Conservation (phyloP, 92 coral and sea anemone genomes). For the Siderastrea siderea region DNA sequence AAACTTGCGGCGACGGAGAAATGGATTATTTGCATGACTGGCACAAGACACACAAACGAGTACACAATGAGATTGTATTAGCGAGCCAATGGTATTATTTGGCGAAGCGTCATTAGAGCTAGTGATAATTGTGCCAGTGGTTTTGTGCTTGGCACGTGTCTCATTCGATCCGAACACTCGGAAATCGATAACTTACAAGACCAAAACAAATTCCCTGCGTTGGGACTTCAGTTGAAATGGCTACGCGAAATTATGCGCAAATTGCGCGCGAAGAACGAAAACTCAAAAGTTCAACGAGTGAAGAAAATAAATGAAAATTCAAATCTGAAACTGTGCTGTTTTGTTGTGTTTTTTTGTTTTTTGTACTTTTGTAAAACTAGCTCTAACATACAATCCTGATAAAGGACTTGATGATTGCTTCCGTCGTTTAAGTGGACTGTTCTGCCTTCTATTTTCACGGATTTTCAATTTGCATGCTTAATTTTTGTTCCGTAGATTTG, state of each 20-base stretch:
- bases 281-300: background rate
- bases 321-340: background rate
- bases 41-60: constrained; percentile 62
- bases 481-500: constrained; percentile 25
- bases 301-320: constrained; percentile 4
- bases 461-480: constrained; percentile 35
- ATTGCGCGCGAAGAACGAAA: constrained; percentile 14
- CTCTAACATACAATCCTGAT: constrained; percentile 29
- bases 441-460: constrained; percentile 20
- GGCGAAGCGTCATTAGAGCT: constrained; percentile 79
- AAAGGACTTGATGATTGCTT: constrained; percentile 25
- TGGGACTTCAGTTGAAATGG: constrained; percentile 19
- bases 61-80: constrained; percentile 82
- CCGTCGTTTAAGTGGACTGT: constrained; percentile 54
- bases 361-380: constrained; percentile 18
- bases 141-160: constrained; percentile 84
- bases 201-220: constrained; percentile 52
- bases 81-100: constrained; percentile 79
- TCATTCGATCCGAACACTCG: constrained; percentile 61
- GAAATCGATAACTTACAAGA: constrained; percentile 61
- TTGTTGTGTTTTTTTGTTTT: constrained; percentile 3
- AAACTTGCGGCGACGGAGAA: constrained; percentile 53
- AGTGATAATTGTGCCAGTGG: constrained; percentile 75
- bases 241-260: constrained; percentile 21
- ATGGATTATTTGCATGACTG: constrained; percentile 75